These are phyloP conservation scores for Tipula lateralis DNA, from an alignment of 2,888 invertebrate species.

Conservation along the genomic window DNA sequence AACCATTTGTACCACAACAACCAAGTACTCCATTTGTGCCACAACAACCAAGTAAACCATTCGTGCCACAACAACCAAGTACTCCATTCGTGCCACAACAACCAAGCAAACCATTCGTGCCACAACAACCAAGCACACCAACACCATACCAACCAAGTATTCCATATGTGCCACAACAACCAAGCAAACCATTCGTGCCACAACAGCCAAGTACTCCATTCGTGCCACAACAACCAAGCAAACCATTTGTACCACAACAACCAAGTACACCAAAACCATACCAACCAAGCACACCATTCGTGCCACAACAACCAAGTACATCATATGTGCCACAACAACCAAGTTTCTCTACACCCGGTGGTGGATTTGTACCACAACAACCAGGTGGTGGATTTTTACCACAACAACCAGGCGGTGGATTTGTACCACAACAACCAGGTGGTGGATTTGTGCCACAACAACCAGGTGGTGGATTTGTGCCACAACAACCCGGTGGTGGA, in stretches of 20 bases:
- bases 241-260: background rate
- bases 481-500: background rate
- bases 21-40: background rate
- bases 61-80: background rate
- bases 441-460: background rate
- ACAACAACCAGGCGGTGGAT: slow-evolving; percentile 32
- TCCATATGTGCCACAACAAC: slow-evolving; percentile 31
- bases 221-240: slow-evolving; percentile 33
- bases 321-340: background rate
- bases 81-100: background rate
- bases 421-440: slow-evolving; percentile 14
- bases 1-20: background rate
- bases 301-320: slow-evolving; percentile 32
- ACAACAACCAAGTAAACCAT: background rate
- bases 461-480: background rate
- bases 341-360: background rate
- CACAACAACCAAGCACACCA: slow-evolving; percentile 32
- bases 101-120: slow-evolving; percentile 30
- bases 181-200: background rate
- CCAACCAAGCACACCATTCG: no score
- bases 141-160: slow-evolving; percentile 28
- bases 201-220: slow-evolving; percentile 31
- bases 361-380: background rate
- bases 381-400: slow-evolving; percentile 32
- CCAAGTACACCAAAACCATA: slow-evolving; percentile 32